Conservation (phyloP, 1,140 invertebrate genomes). For the Anastrepha obliqua region DNA sequence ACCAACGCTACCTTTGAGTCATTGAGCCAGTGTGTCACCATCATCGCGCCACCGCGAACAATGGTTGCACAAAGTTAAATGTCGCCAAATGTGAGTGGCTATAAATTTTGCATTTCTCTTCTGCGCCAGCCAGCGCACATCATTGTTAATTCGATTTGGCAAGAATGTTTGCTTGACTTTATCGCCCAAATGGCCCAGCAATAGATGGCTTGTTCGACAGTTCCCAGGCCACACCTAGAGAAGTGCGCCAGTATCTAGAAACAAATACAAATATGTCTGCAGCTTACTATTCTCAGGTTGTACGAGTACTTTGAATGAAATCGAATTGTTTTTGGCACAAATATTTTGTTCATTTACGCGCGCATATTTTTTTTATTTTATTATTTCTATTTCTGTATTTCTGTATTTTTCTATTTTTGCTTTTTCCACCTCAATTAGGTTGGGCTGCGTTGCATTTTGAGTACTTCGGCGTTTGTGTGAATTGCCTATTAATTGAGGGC, state of each 20-base stretch:
- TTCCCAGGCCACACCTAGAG: conserved; percentile 32
- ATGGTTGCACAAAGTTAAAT: background rate
- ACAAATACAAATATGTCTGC: background rate
- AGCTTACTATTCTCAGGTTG: background rate
- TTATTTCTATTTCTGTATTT: too few species aligned
- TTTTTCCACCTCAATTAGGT: background rate
- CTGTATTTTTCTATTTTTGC: background rate
- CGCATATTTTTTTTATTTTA: too few species aligned
- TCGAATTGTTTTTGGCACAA: conserved; percentile 1
- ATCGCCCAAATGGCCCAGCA: background rate
- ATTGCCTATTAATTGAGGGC: background rate
- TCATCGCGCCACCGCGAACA: background rate
- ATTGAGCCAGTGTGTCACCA: background rate
- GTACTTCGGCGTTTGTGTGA: background rate
- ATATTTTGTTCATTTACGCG: background rate
- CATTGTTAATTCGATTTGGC: conserved; percentile 43
- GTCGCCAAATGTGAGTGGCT: conserved; percentile 10
- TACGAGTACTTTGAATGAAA: background rate
- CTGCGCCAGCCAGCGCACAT: background rate
- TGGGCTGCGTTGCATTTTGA: background rate
- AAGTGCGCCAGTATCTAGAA: background rate
- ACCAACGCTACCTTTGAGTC: background rate
- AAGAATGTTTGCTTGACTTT: background rate
- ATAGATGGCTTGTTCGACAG: background rate
- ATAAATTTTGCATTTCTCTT: conserved; percentile 34